A percentile compares a stretch with the other conserved stretches of the same genome.
Conservation (phyloP, 2,797 vertebrate genomes). For the Eremophila alpestris region DNA sequence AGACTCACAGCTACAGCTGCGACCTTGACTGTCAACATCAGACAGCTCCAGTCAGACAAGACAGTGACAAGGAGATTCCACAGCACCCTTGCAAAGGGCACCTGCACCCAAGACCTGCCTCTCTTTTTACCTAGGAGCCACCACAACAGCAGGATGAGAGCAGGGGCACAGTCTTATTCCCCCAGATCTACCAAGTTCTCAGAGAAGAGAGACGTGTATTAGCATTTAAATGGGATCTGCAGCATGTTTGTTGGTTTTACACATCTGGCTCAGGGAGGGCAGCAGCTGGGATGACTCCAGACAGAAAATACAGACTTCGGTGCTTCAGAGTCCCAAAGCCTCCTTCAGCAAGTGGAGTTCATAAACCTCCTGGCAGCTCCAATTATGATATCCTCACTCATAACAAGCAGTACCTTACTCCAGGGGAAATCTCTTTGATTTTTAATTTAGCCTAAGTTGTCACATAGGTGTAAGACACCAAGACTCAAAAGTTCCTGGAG, state of each 20-base stretch:
- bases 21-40: conserved; percentile 45
- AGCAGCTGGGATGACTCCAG: not conserved
- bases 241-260: not conserved
- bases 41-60: not conserved
- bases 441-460: conserved; percentile 50
- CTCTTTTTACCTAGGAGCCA: not conserved
- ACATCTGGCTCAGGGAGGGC: not conserved
- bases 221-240: not conserved
- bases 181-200: not conserved
- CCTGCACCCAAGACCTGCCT: not conserved
- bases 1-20: not conserved
- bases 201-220: not conserved
- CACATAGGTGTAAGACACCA: conserved; percentile 47
- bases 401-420: conserved; percentile 26
- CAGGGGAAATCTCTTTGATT: conserved; percentile 44
- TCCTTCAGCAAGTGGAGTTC: not conserved
- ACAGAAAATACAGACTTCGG: not conserved
- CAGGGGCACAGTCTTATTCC: not conserved
- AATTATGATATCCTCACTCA: conserved; percentile 31
- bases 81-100: not conserved
- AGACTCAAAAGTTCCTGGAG: conserved; percentile 38
- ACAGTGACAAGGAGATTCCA: conserved; percentile 28
- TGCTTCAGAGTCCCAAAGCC: not conserved
- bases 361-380: conserved; percentile 19
- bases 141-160: not conserved